Percentiles rank a stretch among this genome's conserved stretches.
phyloP scores from a whole-genome alignment of 2,113 vertebrate genomes.

The Uria lomvia region DNA sequence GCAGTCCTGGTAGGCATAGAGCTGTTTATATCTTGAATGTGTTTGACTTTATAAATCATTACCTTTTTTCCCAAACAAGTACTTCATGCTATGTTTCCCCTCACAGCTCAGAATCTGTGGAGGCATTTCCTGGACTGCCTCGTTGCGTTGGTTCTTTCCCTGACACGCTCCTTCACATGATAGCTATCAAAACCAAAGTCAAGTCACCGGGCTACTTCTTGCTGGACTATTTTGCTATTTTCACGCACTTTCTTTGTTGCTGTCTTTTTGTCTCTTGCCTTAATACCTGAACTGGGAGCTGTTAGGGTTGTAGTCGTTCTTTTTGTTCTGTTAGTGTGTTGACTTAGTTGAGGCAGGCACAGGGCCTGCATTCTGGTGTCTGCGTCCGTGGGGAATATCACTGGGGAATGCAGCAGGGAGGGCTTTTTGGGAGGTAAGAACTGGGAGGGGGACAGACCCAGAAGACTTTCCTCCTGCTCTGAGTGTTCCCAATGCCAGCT shows the following conservation, averaged over 20 bases:
- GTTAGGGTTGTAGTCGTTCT: neutral
- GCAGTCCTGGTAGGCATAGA: neutral
- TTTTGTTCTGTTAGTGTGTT: neutral
- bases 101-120: neutral
- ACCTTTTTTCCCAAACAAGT: neutral
- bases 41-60: neutral
- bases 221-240: neutral
- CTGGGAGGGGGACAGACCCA: neutral
- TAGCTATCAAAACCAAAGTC: neutral
- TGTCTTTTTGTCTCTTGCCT: neutral
- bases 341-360: neutral
- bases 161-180: neutral
- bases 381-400: neutral
- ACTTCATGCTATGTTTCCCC: neutral
- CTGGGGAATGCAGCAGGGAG: neutral
- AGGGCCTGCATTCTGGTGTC: neutral
- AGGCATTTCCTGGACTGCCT: neutral
- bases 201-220: neutral
- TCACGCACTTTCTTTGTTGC: neutral
- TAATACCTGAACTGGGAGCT: neutral
- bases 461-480: neutral
- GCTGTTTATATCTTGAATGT: neutral
- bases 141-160: neutral
- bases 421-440: neutral
- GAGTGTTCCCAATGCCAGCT: neutral